Base-by-base conservation (phyloP, 1,140 invertebrate species). In the Yoshiicerus persimilis region DNA sequence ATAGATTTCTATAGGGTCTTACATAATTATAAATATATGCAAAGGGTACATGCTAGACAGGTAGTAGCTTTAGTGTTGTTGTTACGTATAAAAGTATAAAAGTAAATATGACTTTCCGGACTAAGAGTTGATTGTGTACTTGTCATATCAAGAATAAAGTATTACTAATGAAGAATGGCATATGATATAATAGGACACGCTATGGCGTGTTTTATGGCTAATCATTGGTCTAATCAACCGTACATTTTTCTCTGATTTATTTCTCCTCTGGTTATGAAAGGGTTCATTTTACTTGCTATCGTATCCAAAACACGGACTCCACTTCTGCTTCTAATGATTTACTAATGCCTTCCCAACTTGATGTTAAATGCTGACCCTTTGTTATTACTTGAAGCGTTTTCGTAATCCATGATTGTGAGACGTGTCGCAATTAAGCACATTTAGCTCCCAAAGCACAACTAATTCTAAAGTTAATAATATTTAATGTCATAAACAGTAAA, bases 111-210 rank as follows among this genome's bases (percentile, higher is more conserved):
- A 47, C 47, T 84, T 47, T 84, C 47, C 39, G 27, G 25, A 30
- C 75, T 36, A 16, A 80, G 16, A 80, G 30, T 38, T 80, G 75
- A 36, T 80, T 80, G 75, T 84, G 83, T 84, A 47, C 38, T 47
- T 56, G 38, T 84, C 47, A 84, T 84, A 84, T 47, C 83, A 84
- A 66, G 56, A 64, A 86, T 62, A 39, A 39, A 64, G 85, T 86
- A 86, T 86, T 86, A 39, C 85, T 86, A 86, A 86, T 86, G 85
- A 86, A 86, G 85, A 86, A 64, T 86, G 85, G 64, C 85, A 86
- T 62, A 86, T 64, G 62, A 56, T 38, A 86, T 66, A 70, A 86
- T 86, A 25, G 56, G 64, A 86, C 64, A 64, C 56, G 56, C 56
- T 34, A 64, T 86, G 85, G 85, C 64, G 47, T 86, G 85, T 86